Percentiles rank a stretch among this genome's conserved stretches.
These are phyloP conservation scores for Ceratosolen solmsi DNA, from an alignment of 1,140 invertebrate species.

Conservation along the genomic window DNA sequence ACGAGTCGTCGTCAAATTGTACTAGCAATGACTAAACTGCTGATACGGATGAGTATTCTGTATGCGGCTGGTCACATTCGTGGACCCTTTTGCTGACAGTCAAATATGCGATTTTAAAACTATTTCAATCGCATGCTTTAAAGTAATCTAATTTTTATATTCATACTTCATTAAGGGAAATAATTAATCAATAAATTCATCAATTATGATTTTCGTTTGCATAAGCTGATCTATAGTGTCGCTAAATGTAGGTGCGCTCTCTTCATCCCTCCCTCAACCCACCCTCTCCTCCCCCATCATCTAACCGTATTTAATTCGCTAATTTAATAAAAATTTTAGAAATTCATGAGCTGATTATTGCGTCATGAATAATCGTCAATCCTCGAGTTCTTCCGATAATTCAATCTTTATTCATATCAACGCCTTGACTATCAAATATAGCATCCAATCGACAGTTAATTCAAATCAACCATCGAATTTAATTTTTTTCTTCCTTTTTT, in stretches of 20 bases:
- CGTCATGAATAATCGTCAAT: not conserved
- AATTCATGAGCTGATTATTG: not conserved
- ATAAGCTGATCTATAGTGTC: too few relatives aligned
- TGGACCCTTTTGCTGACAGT: not conserved
- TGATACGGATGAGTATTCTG: too few relatives aligned
- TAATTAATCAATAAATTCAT: too few relatives aligned
- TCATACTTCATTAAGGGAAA: too few relatives aligned
- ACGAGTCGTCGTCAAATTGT: not conserved
- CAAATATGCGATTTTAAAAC: not conserved
- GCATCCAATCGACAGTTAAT: not conserved
- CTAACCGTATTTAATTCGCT: not conserved
- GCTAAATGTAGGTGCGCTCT: too few relatives aligned
- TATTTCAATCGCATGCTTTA: not conserved
- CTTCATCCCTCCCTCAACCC: too few relatives aligned
- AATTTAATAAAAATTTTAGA: slow-evolving; percentile 22
- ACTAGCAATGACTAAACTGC: not conserved
- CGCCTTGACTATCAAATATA: not conserved
- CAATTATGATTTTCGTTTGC: too few relatives aligned
- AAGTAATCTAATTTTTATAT: not conserved
- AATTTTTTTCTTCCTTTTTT: too few relatives aligned
- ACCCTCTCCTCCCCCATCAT: too few relatives aligned
- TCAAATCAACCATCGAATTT: not conserved
- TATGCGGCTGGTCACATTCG: too few relatives aligned
- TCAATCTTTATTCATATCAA: not conserved
- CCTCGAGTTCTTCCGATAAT: not conserved